A percentile compares a stretch with the other conserved stretches of the same genome.
phyloP scores from a whole-genome alignment of 2,888 invertebrate genomes.

The Sphaerophoria rueppellii region DNA sequence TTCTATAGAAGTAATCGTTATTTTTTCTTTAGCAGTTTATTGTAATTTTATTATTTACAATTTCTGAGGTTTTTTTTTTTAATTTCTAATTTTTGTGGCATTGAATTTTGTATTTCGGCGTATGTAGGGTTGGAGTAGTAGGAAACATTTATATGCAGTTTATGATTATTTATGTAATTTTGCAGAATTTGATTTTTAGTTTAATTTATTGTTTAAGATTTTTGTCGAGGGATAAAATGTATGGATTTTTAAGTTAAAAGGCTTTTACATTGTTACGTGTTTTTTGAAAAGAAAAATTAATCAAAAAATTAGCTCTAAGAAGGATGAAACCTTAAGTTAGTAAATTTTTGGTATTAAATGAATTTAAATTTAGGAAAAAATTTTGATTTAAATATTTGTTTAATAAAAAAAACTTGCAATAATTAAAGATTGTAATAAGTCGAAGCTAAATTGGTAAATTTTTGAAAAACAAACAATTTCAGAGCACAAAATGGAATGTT shows the following conservation, averaged over 20 bases:
- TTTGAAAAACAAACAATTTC: too few species aligned
- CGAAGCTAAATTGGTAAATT: slow-evolving; percentile 11
- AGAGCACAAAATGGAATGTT: too few species aligned
- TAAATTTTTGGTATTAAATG: slow-evolving; percentile 10
- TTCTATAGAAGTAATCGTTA: slow-evolving; percentile 9
- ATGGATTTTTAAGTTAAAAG: slow-evolving; percentile 36
- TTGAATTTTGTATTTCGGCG: slow-evolving; percentile 20
- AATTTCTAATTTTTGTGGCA: slow-evolving; percentile 10
- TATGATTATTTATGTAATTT: slow-evolving; percentile 33
- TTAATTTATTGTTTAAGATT: slow-evolving; percentile 4
- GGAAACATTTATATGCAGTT: slow-evolving; percentile 43
- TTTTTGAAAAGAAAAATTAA: slow-evolving; percentile 2
- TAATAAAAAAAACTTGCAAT: background rate
- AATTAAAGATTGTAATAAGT: background rate
- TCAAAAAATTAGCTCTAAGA: slow-evolving; percentile 33
- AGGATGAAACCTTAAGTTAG: slow-evolving; percentile 48
- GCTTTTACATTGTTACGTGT: slow-evolving; percentile 4
- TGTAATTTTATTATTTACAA: slow-evolving; percentile 25
- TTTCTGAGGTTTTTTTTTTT: background rate
- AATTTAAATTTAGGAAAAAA: slow-evolving; percentile 22
- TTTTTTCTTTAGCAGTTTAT: background rate
- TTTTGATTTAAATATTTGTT: slow-evolving; percentile 8
- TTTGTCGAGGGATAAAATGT: slow-evolving; percentile 29
- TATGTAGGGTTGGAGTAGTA: slow-evolving; percentile 54
- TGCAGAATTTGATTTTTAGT: slow-evolving; percentile 11